phyloP scores from a whole-genome alignment of 2,888 invertebrate genomes.

The Polyploca ridens region DNA sequence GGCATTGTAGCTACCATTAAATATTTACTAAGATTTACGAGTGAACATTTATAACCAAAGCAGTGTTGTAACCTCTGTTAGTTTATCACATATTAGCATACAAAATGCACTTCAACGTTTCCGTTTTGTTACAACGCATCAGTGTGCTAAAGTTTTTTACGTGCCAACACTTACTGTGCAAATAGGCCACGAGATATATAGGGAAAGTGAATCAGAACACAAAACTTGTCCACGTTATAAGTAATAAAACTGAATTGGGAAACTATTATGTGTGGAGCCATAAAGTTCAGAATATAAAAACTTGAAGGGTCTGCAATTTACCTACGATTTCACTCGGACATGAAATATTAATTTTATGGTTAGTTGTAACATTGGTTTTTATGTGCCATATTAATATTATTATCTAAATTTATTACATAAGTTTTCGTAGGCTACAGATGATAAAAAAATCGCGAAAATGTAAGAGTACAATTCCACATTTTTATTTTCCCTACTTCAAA shows the following conservation, averaged over 20 bases:
- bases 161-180: constrained; percentile 4
- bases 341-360: constrained; percentile 37
- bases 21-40: neutral
- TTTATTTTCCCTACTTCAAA: too few relatives aligned
- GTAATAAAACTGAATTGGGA: constrained; percentile 7
- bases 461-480: neutral
- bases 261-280: constrained; percentile 9
- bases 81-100: neutral
- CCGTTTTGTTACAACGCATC: neutral
- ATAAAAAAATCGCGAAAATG: too few relatives aligned
- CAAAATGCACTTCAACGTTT: neutral
- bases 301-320: constrained; percentile 35
- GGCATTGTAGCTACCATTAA: too few relatives aligned
- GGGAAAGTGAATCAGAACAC: constrained; percentile 6
- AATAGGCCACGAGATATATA: constrained; percentile 1
- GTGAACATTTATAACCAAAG: neutral
- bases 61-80: neutral
- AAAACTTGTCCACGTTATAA: constrained; percentile 1
- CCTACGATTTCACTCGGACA: constrained; percentile 27
- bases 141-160: constrained; percentile 1
- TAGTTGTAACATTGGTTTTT: constrained; percentile 32
- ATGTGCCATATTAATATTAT: constrained; percentile 32
- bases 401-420: neutral
- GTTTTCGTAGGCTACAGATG: neutral
- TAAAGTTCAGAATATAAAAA: constrained; percentile 27